phyloP scores from a whole-genome alignment of 2,113 vertebrate species.

The Oncorhynchus kisutch region DNA sequence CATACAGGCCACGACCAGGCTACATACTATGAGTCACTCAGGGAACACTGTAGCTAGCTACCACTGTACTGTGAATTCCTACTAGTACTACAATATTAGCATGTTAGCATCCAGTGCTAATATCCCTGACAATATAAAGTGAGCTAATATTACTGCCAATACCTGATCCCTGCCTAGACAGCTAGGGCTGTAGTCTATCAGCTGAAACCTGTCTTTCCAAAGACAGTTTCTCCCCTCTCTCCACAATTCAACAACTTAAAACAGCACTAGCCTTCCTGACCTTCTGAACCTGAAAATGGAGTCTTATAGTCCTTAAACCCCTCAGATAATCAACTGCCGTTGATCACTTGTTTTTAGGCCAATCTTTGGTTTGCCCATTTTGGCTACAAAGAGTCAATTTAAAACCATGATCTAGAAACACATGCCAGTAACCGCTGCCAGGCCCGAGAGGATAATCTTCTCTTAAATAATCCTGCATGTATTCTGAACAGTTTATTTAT shows the following conservation, averaged over 20 bases:
- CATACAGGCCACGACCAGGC: no score
- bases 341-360: conserved; percentile 74
- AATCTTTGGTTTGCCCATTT: conserved; percentile 94
- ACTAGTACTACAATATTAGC: conserved; percentile 78
- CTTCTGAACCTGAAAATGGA: conserved; percentile 67
- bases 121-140: conserved; percentile 95
- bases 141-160: conserved; percentile 83
- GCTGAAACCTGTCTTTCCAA: conserved; percentile 45
- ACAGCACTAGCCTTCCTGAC: conserved; percentile 83
- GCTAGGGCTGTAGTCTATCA: conserved; percentile 75
- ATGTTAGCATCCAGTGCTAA: conserved; percentile 82
- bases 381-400: conserved; percentile 60
- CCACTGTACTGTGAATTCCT: conserved; percentile 71
- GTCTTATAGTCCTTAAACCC: conserved; percentile 77
- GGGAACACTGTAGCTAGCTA: conserved; percentile 46
- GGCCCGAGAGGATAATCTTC: conserved; percentile 79
- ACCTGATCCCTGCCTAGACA: conserved; percentile 65
- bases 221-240: conserved; percentile 58
- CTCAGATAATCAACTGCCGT: conserved; percentile 63
- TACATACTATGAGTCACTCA: conserved; percentile 72
- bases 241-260: conserved; percentile 71
- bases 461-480: conserved; percentile 51
- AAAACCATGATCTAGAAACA: conserved; percentile 64
- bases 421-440: conserved; percentile 49
- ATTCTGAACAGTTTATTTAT: conserved; percentile 41